phyloP scores from a whole-genome alignment of 1,140 invertebrate genomes.

The Panulirus ornatus region DNA sequence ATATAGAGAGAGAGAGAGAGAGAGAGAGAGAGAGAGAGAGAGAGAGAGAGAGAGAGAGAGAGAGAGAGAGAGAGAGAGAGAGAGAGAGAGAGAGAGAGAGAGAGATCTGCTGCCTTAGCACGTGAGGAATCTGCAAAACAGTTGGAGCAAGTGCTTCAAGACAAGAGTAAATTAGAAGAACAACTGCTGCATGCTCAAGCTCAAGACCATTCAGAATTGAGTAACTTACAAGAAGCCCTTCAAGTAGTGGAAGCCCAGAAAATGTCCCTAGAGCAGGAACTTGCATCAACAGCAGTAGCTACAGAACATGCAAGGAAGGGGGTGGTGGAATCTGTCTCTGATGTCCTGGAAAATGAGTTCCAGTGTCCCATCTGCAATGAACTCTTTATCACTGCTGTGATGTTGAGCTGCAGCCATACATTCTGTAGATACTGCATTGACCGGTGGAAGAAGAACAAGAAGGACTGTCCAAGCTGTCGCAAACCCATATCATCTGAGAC shows the following conservation, averaged over 20 bases:
- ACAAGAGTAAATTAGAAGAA: too few relatives aligned
- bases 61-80: too few relatives aligned
- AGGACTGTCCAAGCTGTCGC: constrained; percentile 87
- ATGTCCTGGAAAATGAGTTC: constrained; percentile 87
- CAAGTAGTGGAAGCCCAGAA: constrained; percentile 62
- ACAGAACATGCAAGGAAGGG: constrained; percentile 78
- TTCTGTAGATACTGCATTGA: constrained; percentile 88
- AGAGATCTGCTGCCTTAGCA: too few relatives aligned
- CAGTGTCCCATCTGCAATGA: constrained; percentile 89
- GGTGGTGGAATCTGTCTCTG: constrained; percentile 81
- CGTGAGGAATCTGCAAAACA: too few relatives aligned
- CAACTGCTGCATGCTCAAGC: too few relatives aligned
- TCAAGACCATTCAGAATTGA: too few relatives aligned
- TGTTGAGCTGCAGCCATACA: constrained; percentile 87
- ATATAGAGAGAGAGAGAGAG: too few relatives aligned
- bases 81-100: too few relatives aligned
- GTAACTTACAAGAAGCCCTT: constrained; percentile 30
- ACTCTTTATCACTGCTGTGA: constrained; percentile 85
- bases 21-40: too few relatives aligned
- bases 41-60: too few relatives aligned
- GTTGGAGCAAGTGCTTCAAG: too few relatives aligned
- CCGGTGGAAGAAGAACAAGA: constrained; percentile 86
- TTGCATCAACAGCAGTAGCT: constrained; percentile 41
- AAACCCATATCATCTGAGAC: constrained; percentile 77
- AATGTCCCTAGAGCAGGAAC: constrained; percentile 63